These are phyloP conservation scores for Drosophila trapezifrons DNA, from an alignment of 1,140 invertebrate species.

Conservation along the genomic window DNA sequence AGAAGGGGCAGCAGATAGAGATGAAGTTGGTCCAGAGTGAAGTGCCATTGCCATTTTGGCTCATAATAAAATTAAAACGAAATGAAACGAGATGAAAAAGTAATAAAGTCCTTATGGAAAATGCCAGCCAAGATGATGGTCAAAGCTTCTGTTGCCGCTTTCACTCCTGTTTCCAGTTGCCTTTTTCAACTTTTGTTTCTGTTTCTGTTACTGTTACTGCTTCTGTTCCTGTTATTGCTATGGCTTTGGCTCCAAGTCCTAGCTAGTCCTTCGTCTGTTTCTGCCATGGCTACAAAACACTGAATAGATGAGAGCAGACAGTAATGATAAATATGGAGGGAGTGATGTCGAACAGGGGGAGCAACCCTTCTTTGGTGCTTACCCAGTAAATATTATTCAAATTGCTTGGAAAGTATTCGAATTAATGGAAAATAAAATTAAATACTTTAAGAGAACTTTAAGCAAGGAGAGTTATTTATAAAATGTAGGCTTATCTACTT, in stretches of 20 bases:
- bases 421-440: no score
- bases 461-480: no score
- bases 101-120: slow-evolving; percentile 83
- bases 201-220: slow-evolving; percentile 17
- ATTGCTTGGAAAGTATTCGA: background rate
- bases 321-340: slow-evolving; percentile 33
- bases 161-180: slow-evolving; percentile 2
- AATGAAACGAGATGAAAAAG: slow-evolving; percentile 83
- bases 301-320: slow-evolving; percentile 51
- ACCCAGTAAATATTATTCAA: slow-evolving; percentile 11
- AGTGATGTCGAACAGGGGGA: slow-evolving; percentile 19
- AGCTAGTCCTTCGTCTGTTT: slow-evolving; percentile 4
- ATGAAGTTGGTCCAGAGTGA: slow-evolving; percentile 53
- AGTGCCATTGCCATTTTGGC: slow-evolving; percentile 72
- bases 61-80: slow-evolving; percentile 83
- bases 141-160: slow-evolving; percentile 46
- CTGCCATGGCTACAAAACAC: slow-evolving; percentile 39
- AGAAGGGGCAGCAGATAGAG: slow-evolving; percentile 11
- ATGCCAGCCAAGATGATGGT: slow-evolving; percentile 61
- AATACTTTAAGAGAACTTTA: no score
- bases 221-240: slow-evolving; percentile 34
- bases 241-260: slow-evolving; percentile 21
- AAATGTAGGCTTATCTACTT: no score
- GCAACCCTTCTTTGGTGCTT: slow-evolving; percentile 43
- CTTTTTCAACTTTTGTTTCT: slow-evolving; percentile 14